phyloP scores from a whole-genome alignment of 2,888 invertebrate species.

The Leptinotarsa juncta region DNA sequence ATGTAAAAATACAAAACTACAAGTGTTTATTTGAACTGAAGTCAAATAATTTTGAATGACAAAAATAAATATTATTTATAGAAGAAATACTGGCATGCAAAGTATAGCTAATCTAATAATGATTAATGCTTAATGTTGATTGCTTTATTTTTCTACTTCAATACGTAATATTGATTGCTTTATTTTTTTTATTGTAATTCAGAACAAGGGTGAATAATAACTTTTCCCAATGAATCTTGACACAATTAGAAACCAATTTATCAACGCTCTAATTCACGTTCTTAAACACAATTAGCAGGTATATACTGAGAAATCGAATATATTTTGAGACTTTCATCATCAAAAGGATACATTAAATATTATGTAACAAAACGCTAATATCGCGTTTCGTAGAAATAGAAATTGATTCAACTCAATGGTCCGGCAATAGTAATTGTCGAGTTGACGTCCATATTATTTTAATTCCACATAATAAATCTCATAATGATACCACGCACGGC shows the following conservation, averaged over 20 bases:
- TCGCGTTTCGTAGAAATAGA: constrained; percentile 27
- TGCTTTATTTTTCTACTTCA: no score
- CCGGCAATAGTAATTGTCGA: constrained; percentile 33
- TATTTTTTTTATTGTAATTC: no score
- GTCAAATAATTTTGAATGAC: no score
- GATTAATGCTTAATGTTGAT: no score
- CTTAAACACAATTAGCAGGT: constrained; percentile 1
- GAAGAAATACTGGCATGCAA: no score
- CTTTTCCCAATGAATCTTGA: neutral
- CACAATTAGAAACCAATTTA: neutral
- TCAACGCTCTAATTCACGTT: neutral
- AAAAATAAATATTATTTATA: no score
- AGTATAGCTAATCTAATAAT: no score
- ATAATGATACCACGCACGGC: constrained; percentile 41
- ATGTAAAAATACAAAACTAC: no score
- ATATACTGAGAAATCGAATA: neutral
- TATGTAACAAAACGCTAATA: constrained; percentile 20
- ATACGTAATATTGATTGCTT: no score
- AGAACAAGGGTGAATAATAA: neutral
- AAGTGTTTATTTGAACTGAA: no score
- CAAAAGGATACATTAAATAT: constrained; percentile 18
- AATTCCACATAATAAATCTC: constrained; percentile 39
- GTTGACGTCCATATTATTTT: constrained; percentile 39
- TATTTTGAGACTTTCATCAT: constrained; percentile 8
- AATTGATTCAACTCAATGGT: constrained; percentile 20